phyloP scores from a whole-genome alignment of 2,888 invertebrate species.

The Drosophila quinaria region DNA sequence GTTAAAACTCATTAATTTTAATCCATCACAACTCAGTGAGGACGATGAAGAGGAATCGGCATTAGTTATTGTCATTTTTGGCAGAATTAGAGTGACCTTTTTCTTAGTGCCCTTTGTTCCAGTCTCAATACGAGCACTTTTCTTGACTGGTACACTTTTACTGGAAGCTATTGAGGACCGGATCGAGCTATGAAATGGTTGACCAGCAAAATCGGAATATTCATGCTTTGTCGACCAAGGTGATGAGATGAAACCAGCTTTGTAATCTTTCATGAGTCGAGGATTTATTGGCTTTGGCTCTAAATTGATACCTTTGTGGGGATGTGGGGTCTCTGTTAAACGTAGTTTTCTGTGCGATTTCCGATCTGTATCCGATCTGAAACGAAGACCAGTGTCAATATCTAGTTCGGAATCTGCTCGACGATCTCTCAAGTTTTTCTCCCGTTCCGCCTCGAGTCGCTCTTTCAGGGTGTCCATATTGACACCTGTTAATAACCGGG shows the following conservation, averaged over 20 bases:
- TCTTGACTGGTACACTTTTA: not conserved
- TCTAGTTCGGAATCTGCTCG: not conserved
- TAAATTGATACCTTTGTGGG: not conserved
- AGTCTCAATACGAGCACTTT: not conserved
- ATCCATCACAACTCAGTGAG: not conserved
- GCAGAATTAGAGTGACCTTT: not conserved
- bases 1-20: not conserved
- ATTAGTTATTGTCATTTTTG: not conserved
- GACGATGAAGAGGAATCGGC: not conserved
- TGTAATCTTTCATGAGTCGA: not conserved
- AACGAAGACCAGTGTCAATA: not conserved
- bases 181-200: not conserved
- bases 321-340: constrained; percentile 3
- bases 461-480: constrained; percentile 30
- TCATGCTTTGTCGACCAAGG: not conserved
- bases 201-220: not conserved
- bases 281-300: not conserved
- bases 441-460: constrained; percentile 32
- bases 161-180: not conserved
- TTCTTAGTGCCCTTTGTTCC: not conserved
- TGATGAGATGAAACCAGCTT: not conserved
- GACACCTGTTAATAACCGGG: constrained; percentile 20
- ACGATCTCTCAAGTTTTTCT: not conserved
- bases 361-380: not conserved
- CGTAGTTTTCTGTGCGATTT: constrained; percentile 1